Base-by-base conservation (phyloP, 2,888 invertebrate genomes). In the Atethmia centrago region DNA sequence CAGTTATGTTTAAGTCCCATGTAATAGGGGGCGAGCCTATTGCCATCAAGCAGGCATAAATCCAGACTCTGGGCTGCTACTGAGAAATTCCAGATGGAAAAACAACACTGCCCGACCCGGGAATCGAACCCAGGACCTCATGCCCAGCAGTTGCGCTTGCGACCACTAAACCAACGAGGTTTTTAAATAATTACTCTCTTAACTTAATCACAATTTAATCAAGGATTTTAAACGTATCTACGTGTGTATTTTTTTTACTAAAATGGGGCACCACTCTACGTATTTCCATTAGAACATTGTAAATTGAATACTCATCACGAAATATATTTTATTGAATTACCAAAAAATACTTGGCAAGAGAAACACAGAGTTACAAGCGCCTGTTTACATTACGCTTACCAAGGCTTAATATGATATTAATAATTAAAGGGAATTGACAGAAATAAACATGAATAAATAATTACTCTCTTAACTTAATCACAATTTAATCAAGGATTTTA, bases 381-480 rank as follows among this genome's bases (percentile, higher is more conserved):
- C 64, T 65, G 58, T 49, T 47, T 77, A 49, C 53, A 47, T 71
- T 42, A 66, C 66, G 28, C 55, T 56, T 55, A 62, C 16, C 63
- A 16, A 72, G n/a, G 63, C 58, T 59, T 64, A 53, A 79, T 64
- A 72, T 64, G n/a, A 71, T 45, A 78, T 70, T 58, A 79, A 71
- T 77, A 47, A 77, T 51, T 42, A 62, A 73, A 80, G 25, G 62
- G 47, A 80, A 73, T 58, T 66, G 55, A 74, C 80, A 66, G 40
- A 74, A 80, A 80, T 80, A 78, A 78, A 74, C 62, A 66, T 63
- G 65, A 78, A 74, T n/a, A n/a, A n/a, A 40, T 31, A 4, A 31
- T 31, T 2, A 36, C 19, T 14, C 10, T 10, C n/a, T 19, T 16
- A n/a, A 28, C 12, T 47, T 19, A 19, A 16, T 67, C 10, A 36